Evolutionary conservation across 2,888 invertebrate species (phyloP).

Genomic region (Alcis repandata): DNA sequence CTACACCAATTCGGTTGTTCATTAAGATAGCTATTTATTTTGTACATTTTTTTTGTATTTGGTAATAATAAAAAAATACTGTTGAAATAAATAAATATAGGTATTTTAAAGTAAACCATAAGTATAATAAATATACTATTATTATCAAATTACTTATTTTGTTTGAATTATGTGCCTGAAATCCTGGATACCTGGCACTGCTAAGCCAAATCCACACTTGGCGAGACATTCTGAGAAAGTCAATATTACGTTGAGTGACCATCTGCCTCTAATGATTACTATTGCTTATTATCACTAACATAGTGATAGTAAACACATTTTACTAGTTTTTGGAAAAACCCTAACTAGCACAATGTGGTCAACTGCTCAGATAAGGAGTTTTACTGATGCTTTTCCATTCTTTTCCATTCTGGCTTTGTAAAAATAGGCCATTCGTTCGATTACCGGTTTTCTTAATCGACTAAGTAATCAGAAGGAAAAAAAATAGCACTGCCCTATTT

Average conservation of each 20-base stretch:
- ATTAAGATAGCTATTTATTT: conserved; percentile 1
- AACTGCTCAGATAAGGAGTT: no score
- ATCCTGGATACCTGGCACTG: no score
- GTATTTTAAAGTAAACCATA: conserved; percentile 19
- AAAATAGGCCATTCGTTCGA: background rate
- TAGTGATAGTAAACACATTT: no score
- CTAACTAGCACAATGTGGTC: no score
- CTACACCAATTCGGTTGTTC: background rate
- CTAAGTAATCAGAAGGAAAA: background rate
- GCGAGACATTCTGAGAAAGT: no score
- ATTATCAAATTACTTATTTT: conserved; percentile 4
- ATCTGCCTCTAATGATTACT: no score
- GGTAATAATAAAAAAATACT: background rate
- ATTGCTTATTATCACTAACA: no score
- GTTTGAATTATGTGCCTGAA: background rate
- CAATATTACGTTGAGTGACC: no score
- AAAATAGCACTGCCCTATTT: background rate
- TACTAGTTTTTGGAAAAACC: no score
- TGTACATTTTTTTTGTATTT: background rate
- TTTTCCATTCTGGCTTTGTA: no score
- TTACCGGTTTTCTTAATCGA: background rate
- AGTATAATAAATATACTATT: conserved; percentile 1
- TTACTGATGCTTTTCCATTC: no score
- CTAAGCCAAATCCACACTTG: no score
- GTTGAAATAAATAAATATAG: conserved; percentile 4